Evolutionary conservation across 2,113 vertebrate species (phyloP), one percentile per base, ranked within the genome.

Genomic region (Pimephales promelas): DNA sequence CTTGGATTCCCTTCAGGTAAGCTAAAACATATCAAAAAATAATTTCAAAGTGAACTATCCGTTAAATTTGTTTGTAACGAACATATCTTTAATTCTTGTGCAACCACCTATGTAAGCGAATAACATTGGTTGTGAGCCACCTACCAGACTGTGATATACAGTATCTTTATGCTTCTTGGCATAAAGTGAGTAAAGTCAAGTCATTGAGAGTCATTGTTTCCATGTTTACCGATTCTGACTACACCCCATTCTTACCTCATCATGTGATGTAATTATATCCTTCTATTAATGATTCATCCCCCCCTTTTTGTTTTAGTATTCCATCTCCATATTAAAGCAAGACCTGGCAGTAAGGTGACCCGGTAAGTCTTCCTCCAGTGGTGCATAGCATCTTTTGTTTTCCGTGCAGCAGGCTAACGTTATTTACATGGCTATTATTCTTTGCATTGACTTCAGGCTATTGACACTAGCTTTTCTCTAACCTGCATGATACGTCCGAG

Each of bases 251-350:
- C 26, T 59, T 77, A 59, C 54, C 52, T 54, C 52, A 22, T 54
- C 18, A 22, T 13, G 52, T 70, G 18, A n/a, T 70, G 8, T 26
- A 31, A 28, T 72, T 45, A 72, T 3, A 47, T 72, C n/a, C 16
- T 28, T 31, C 36, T n/a, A 43, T 71, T 7, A 71, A 10, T 71
- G 2, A 66, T 4, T 43, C 0, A 20, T 22, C 34, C 5, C 31
- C 24, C 7, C 56, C n/a, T 14, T 49, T 26, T 79, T 56, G 6
- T 24, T 82, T 43, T 64, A 89, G 87, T 1, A 4, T 87, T 76
- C 24, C 86, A 76, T 89, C 88, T 26, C 85, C 88, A 9, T 89
- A 89, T 84, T 89, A 89, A 78, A 77, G 64, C 20, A n/a, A 36
- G 31, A 10, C 2, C 10, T 61, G n/a, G 2, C 36, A 28, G 54